Base-by-base conservation (phyloP, 2,888 invertebrate genomes). In the Drosophila niveifrons region DNA sequence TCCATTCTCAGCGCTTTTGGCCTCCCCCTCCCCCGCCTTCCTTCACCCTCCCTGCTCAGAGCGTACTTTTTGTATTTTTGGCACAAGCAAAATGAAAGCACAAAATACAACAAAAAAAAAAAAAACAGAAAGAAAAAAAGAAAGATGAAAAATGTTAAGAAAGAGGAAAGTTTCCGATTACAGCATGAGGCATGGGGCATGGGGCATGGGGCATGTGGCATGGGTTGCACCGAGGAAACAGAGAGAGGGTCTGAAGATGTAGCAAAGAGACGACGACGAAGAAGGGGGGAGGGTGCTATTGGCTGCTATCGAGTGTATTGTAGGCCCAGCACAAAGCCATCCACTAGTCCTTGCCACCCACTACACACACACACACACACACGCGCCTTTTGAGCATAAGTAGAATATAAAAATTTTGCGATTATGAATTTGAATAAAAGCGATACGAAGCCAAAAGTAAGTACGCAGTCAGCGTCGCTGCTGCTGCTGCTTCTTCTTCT, bases 371-470 rank as follows among this genome's bases (percentile, higher is more conserved):
- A 53, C 31, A 39, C 15, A 67, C 56, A 75, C 72, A 70, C 82
- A 58, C 69, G 72, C 76, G 82, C 65, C 76, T 76, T 80, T 76
- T 80, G 74, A 82, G 75, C 79, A 90, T 78, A 83, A 90, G 89
- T 80, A 88, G 79, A 81, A 90, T 89, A 90, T 89, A 90, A 86
- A 89, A 89, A 82, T 85, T 90, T 89, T 90, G 88, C 87, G 89
- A 90, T 90, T 90, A 90, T 90, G 90, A 90, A 90, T 90, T 90
- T 90, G 91, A 90, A 91, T 90, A 90, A 86, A 89, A 89, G 86
- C 85, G 86, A 90, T 80, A 80, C 79, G 76, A 88, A 88, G 85
- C 87, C 87, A 80, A 73, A 74, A 78, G 80, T 72, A 81, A 81
- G 80, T 82, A 82, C 80, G 66, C 66, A 73, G 82, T 50, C 47